phyloP scores from a whole-genome alignment of 2,113 vertebrate species.

The Caracal caracal region DNA sequence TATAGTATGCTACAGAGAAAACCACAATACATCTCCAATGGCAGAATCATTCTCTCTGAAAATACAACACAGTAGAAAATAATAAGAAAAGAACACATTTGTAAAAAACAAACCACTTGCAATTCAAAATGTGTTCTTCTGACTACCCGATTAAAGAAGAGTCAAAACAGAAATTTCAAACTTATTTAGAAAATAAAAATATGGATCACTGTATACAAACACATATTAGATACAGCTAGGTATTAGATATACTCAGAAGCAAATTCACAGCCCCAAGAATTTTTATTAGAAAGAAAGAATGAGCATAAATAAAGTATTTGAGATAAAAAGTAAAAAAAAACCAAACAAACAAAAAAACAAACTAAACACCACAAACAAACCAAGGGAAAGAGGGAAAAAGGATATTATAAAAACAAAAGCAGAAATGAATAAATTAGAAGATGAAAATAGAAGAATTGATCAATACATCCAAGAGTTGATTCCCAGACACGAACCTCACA shows the following conservation, averaged over 20 bases:
- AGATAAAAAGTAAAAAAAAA: slow-evolving; percentile 12
- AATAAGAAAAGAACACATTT: slow-evolving; percentile 36
- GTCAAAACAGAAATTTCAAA: slow-evolving; percentile 39
- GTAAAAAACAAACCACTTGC: not conserved
- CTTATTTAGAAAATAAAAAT: slow-evolving; percentile 58
- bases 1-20: slow-evolving; percentile 29
- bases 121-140: slow-evolving; percentile 41
- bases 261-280: slow-evolving; percentile 19
- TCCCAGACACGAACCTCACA: not conserved
- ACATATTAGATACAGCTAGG: not conserved
- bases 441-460: slow-evolving; percentile 10
- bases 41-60: slow-evolving; percentile 30
- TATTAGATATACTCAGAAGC: not conserved
- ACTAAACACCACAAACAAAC: not conserved
- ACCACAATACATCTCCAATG: not conserved
- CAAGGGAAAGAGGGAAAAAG: not conserved
- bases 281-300: slow-evolving; percentile 47
- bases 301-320: slow-evolving; percentile 34
- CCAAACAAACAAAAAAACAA: not conserved
- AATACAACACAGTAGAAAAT: slow-evolving; percentile 15
- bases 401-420: slow-evolving; percentile 22
- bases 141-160: not conserved
- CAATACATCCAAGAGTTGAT: not conserved
- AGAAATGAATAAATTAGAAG: slow-evolving; percentile 23
- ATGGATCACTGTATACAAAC: not conserved